A percentile compares a stretch with the other conserved stretches of the same genome.
Conservation (phyloP, 2,113 vertebrate species). For the Dasyprocta punctata region DNA sequence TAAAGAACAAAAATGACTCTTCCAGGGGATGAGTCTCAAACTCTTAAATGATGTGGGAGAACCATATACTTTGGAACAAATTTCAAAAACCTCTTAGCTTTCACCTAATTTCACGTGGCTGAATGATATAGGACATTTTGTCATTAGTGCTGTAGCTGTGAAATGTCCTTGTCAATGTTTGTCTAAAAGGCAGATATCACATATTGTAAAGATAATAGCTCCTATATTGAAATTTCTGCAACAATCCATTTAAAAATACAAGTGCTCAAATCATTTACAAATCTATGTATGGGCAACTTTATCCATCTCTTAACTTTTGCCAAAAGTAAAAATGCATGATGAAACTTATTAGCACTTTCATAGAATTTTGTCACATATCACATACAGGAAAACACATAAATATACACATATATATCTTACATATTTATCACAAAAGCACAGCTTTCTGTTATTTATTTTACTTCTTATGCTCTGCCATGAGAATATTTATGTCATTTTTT, state of each 20-base stretch:
- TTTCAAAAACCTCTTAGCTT: background rate
- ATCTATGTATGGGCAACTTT: background rate
- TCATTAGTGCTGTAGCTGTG: background rate
- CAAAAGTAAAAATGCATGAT: background rate
- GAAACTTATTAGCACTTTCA: background rate
- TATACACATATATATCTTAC: background rate
- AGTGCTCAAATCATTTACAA: background rate
- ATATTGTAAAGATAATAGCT: background rate
- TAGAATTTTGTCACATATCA: background rate
- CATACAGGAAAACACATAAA: background rate
- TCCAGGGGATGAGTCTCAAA: background rate
- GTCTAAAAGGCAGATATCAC: background rate
- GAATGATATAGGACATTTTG: background rate
- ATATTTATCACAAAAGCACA: background rate
- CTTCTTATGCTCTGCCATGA: background rate
- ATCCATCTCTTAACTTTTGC: background rate
- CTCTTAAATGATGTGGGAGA: conserved; percentile 18
- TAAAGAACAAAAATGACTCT: conserved; percentile 15
- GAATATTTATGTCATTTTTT: conserved; percentile 39
- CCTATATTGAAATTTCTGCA: background rate
- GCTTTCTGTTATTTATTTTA: conserved; percentile 14
- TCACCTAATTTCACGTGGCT: background rate
- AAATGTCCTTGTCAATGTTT: background rate
- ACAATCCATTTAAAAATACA: background rate
- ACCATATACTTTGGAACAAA: conserved; percentile 34